Evolutionary conservation across 2,797 vertebrate species (phyloP).

Genomic region (Echiichthys vipera): DNA sequence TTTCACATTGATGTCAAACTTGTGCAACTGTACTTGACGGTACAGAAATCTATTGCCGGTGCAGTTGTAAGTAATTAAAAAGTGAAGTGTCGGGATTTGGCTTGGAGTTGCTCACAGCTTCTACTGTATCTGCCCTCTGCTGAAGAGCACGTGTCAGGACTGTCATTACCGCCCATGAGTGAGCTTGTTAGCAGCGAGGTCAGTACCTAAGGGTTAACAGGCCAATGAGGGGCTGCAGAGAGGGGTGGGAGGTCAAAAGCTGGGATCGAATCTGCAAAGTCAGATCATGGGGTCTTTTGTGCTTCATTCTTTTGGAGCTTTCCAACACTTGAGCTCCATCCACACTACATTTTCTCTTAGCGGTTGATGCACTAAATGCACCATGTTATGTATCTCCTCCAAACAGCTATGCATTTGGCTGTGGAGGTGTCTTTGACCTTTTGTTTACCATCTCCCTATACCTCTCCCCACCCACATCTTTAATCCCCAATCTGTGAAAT

Average conservation of each 20-base stretch:
- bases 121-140: conserved; percentile 39
- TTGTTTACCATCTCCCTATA: conserved; percentile 22
- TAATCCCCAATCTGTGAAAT: conserved; percentile 52
- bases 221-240: conserved; percentile 24
- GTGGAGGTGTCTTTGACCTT: conserved; percentile 56
- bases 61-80: conserved; percentile 49
- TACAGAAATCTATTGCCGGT: background rate
- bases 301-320: background rate
- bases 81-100: conserved; percentile 26
- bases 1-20: background rate
- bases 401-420: conserved; percentile 6
- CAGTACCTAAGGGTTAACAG: conserved; percentile 48
- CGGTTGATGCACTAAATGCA: conserved; percentile 3
- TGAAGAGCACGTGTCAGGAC: conserved; percentile 44
- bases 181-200: conserved; percentile 60
- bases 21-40: conserved; percentile 9
- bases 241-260: conserved; percentile 45
- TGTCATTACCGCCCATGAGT: conserved; percentile 20
- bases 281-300: background rate
- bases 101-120: background rate
- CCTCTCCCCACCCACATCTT: conserved; percentile 47
- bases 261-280: background rate
- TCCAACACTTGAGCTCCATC: background rate
- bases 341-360: conserved; percentile 10
- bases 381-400: conserved; percentile 2